Percentiles rank a stretch among this genome's conserved stretches.
Conservation (phyloP, 2,113 vertebrate genomes). For the Loxodonta africana region DNA sequence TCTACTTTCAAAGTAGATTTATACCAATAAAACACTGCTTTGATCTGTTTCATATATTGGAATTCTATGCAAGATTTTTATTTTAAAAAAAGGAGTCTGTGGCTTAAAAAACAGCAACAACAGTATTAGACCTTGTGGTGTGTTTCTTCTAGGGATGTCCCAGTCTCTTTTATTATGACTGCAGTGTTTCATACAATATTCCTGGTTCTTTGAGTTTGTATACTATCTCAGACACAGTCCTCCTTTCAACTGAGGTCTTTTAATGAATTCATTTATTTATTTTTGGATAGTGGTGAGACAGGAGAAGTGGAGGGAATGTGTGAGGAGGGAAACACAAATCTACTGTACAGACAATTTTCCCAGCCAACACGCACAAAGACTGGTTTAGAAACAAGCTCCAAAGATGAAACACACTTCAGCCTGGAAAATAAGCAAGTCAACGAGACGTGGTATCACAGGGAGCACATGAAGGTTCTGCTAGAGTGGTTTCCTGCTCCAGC, state of each 20-base stretch:
- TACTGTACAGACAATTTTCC: constrained; percentile 55
- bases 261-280: constrained; percentile 66
- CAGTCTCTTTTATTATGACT: not conserved
- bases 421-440: constrained; percentile 73
- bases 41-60: not conserved
- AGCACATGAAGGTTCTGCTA: constrained; percentile 48
- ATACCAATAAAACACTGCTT: not conserved
- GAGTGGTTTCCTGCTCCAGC: constrained; percentile 66
- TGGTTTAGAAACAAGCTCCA: not conserved
- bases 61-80: constrained; percentile 26
- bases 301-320: not conserved
- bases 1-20: constrained; percentile 51
- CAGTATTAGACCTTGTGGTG: not conserved
- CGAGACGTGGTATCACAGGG: constrained; percentile 74
- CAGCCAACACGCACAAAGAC: constrained; percentile 67
- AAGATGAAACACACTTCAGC: constrained; percentile 68
- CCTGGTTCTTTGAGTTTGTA: not conserved
- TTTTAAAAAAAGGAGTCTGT: constrained; percentile 22
- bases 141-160: constrained; percentile 9
- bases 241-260: constrained; percentile 61
- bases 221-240: constrained; percentile 53
- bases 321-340: constrained; percentile 11
- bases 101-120: not conserved
- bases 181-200: not conserved
- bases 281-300: not conserved